phyloP scores from a whole-genome alignment of 1,140 invertebrate genomes.

The Camponotus vicinus region DNA sequence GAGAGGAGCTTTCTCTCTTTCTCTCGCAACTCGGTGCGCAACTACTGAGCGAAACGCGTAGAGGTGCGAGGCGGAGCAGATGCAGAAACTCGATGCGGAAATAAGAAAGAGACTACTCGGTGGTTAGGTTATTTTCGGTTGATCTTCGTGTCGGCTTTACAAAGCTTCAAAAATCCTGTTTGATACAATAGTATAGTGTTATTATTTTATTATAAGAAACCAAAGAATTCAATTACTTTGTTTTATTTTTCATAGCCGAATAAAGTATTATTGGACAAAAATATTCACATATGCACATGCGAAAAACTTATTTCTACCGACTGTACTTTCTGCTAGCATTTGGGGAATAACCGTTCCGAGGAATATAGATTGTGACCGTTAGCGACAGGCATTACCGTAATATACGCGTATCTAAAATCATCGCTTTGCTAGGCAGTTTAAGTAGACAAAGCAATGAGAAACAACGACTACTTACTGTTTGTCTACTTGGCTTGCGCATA shows the following conservation, averaged over 20 bases:
- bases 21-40: background rate
- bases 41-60: constrained; percentile 13
- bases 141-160: constrained; percentile 8
- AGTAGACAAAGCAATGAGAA: constrained; percentile 55
- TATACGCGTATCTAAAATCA: constrained; percentile 34
- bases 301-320: background rate
- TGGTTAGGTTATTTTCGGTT: constrained; percentile 4
- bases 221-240: background rate
- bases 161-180: background rate
- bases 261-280: background rate
- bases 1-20: background rate
- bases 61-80: background rate
- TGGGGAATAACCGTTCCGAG: background rate
- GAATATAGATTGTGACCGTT: background rate
- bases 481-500: constrained; percentile 50
- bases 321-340: background rate
- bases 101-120: background rate
- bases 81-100: constrained; percentile 33
- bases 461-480: constrained; percentile 45
- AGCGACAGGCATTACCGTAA: background rate
- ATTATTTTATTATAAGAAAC: background rate
- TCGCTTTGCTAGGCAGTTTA: constrained; percentile 47
- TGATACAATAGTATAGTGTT: background rate
- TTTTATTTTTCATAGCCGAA: background rate
- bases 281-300: background rate